phyloP scores from a whole-genome alignment of 1,140 invertebrate species.

The Battus philenor region DNA sequence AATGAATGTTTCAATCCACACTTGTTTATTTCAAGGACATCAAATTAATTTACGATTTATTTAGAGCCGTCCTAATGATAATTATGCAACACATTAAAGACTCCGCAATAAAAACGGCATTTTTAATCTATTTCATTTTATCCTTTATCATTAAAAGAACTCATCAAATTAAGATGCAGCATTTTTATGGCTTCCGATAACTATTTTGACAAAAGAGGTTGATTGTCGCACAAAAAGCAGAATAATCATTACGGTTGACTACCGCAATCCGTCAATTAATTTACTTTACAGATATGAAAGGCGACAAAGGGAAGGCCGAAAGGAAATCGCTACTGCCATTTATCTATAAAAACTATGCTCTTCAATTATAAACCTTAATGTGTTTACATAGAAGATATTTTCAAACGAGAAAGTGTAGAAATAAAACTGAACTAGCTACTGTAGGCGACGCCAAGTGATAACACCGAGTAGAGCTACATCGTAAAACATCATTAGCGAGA shows the following conservation, averaged over 20 bases:
- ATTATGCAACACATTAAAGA: constrained; percentile 4
- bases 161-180: constrained; percentile 28
- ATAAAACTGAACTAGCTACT: constrained; percentile 49
- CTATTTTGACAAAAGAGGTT: constrained; percentile 57
- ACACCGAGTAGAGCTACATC: constrained; percentile 51
- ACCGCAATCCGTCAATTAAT: constrained; percentile 72
- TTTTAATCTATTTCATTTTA: constrained; percentile 8
- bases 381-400: constrained; percentile 23
- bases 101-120: constrained; percentile 4
- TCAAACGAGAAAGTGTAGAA: constrained; percentile 10
- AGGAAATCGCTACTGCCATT: constrained; percentile 48
- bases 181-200: constrained; percentile 46
- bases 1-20: not conserved
- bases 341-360: constrained; percentile 24
- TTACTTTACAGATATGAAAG: constrained; percentile 61
- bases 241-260: constrained; percentile 48
- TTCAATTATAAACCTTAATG: constrained; percentile 9
- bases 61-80: constrained; percentile 4
- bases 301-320: constrained; percentile 57
- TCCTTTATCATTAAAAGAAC: constrained; percentile 9
- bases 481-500: constrained; percentile 73
- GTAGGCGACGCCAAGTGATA: constrained; percentile 62
- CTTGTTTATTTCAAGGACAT: constrained; percentile 10
- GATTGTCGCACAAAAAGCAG: constrained; percentile 53
- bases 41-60: constrained; percentile 17